These are phyloP conservation scores for Cyaniris semiargus DNA, from an alignment of 2,888 invertebrate genomes.

Conservation along the genomic window DNA sequence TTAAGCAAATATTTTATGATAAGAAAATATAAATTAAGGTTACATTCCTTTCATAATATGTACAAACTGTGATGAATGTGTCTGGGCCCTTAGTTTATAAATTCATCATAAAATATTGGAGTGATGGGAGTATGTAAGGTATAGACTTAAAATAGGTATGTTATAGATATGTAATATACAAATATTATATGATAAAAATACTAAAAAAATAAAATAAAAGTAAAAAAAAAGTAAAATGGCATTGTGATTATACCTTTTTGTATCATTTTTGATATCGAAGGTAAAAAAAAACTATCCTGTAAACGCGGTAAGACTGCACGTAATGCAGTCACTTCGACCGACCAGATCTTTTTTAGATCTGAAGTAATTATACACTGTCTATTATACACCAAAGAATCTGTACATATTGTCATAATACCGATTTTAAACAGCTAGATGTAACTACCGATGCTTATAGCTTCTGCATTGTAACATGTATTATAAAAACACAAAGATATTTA, in stretches of 20 bases:
- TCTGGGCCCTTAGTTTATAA: constrained; percentile 80
- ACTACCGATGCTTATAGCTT: constrained; percentile 70
- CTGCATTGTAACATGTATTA: constrained; percentile 65
- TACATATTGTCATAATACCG: constrained; percentile 62
- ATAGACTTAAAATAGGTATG: constrained; percentile 61
- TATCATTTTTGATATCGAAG: constrained; percentile 57
- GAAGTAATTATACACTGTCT: constrained; percentile 73
- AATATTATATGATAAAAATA: constrained; percentile 47
- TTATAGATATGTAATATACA: constrained; percentile 57
- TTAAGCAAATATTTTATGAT: constrained; percentile 67
- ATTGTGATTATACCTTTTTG: constrained; percentile 69
- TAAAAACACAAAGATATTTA: constrained; percentile 51
- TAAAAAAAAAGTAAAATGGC: constrained; percentile 56
- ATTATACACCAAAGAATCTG: constrained; percentile 69
- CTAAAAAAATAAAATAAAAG: constrained; percentile 44
- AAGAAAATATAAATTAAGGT: constrained; percentile 79
- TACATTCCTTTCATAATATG: constrained; percentile 78
- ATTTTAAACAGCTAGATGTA: constrained; percentile 64
- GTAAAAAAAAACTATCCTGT: constrained; percentile 69
- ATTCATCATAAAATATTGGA: constrained; percentile 77
- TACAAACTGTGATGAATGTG: constrained; percentile 77
- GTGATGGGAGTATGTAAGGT: constrained; percentile 53
- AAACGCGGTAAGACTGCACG: constrained; percentile 72
- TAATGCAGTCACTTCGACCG: constrained; percentile 77
- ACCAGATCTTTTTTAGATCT: constrained; percentile 76